Percentiles rank a stretch among this genome's conserved stretches.
phyloP scores from a whole-genome alignment of 1,140 invertebrate genomes.

The Panulirus ornatus region DNA sequence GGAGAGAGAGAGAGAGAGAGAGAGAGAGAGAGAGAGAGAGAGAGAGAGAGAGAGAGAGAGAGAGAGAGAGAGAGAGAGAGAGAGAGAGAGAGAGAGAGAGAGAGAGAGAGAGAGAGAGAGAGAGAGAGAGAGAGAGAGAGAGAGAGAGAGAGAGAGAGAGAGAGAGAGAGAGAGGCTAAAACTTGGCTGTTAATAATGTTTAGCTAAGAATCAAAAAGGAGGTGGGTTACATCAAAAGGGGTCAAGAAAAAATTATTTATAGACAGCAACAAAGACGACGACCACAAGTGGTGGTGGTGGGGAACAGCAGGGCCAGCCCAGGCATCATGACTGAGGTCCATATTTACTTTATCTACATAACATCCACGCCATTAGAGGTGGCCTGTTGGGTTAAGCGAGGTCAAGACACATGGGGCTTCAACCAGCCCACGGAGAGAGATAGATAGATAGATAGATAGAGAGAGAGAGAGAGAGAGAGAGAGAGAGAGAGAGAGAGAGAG shows the following conservation, averaged over 20 bases:
- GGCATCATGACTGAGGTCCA: background rate
- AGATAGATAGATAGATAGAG: no score
- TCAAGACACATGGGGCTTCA: no score
- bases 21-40: background rate
- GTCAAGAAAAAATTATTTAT: no score
- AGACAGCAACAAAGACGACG: background rate
- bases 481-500: constrained; percentile 44
- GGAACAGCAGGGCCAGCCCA: background rate
- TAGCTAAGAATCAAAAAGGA: no score
- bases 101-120: constrained; percentile 6
- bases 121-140: constrained; percentile 41
- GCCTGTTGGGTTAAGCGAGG: background rate
- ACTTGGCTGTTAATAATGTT: no score
- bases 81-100: background rate
- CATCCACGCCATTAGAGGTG: background rate
- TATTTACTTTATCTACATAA: constrained; percentile 13
- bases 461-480: constrained; percentile 20
- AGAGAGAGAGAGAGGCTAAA: no score
- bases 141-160: constrained; percentile 38
- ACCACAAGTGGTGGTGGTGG: background rate
- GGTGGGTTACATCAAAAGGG: no score
- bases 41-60: background rate
- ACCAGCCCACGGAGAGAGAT: no score
- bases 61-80: background rate
- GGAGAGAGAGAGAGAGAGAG: background rate